phyloP scores from a whole-genome alignment of 1,140 invertebrate genomes.

The Chelonus insularis region DNA sequence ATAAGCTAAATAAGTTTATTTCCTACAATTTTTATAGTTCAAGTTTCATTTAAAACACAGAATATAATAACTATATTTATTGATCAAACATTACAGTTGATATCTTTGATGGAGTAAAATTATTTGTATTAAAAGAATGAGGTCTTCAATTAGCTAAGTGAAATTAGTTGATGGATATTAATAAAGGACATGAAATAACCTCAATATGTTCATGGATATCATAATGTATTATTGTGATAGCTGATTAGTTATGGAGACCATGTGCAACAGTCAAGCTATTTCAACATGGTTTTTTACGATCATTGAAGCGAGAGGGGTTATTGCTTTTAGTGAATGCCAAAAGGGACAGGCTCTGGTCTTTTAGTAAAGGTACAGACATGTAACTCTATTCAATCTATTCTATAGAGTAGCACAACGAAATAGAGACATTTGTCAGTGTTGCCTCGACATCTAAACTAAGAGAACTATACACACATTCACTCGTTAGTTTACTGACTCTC shows the following conservation, averaged over 20 bases:
- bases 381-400: no score
- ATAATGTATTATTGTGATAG: conserved; percentile 16
- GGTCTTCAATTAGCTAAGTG: no score
- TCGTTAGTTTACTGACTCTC: conserved; percentile 10
- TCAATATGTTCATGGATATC: conserved; percentile 7
- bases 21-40: no score
- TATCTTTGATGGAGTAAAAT: no score
- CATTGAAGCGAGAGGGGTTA: neutral
- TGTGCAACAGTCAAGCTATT: conserved; percentile 25
- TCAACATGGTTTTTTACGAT: conserved; percentile 26
- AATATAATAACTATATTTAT: no score
- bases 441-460: conserved; percentile 11
- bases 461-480: conserved; percentile 1
- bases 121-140: no score
- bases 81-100: no score
- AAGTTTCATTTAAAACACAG: no score
- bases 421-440: conserved; percentile 35
- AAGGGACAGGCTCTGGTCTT: neutral
- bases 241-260: conserved; percentile 16
- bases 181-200: conserved; percentile 22
- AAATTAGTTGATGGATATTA: no score
- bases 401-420: conserved; percentile 21
- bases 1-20: no score
- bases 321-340: neutral
- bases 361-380: neutral